These are phyloP conservation scores for Patella depressa DNA, from an alignment of 2,888 invertebrate species.

Conservation along the genomic window DNA sequence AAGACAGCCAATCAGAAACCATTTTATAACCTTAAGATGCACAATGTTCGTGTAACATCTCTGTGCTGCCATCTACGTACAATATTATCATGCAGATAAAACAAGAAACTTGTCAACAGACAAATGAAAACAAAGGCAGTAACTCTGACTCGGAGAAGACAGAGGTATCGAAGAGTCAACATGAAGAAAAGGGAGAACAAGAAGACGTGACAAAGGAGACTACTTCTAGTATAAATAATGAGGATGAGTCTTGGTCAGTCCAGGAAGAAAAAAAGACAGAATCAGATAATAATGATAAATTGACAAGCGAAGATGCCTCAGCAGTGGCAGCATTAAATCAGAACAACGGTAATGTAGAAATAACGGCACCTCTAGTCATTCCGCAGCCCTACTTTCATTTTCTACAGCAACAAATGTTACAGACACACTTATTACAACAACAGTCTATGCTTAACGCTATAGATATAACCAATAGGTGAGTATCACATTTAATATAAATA, in stretches of 20 bases:
- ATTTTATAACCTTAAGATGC: no score
- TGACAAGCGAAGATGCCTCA: conserved; percentile 30
- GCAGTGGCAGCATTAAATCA: conserved; percentile 42
- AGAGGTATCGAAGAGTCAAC: background rate
- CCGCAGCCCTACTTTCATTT: conserved; percentile 54
- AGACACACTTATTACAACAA: conserved; percentile 49
- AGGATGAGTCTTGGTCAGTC: conserved; percentile 25
- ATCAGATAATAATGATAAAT: conserved; percentile 13
- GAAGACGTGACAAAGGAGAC: conserved; percentile 14
- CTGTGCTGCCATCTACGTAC: no score
- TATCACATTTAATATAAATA: conserved; percentile 3
- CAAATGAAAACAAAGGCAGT: conserved; percentile 7
- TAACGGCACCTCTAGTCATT: conserved; percentile 31
- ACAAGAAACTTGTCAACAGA: conserved; percentile 15
- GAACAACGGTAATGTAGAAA: conserved; percentile 12
- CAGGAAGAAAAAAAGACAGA: conserved; percentile 26
- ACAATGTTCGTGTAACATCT: no score
- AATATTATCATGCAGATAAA: conserved; percentile 20
- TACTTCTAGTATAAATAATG: background rate
- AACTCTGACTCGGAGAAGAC: conserved; percentile 11
- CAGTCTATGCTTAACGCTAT: conserved; percentile 46
- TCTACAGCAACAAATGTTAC: conserved; percentile 54
- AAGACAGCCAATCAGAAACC: no score
- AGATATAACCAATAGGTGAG: conserved; percentile 43
- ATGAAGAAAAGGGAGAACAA: background rate